These are phyloP conservation scores for Myotis vivesi DNA, from an alignment of 2,797 vertebrate species.

Conservation along the genomic window DNA sequence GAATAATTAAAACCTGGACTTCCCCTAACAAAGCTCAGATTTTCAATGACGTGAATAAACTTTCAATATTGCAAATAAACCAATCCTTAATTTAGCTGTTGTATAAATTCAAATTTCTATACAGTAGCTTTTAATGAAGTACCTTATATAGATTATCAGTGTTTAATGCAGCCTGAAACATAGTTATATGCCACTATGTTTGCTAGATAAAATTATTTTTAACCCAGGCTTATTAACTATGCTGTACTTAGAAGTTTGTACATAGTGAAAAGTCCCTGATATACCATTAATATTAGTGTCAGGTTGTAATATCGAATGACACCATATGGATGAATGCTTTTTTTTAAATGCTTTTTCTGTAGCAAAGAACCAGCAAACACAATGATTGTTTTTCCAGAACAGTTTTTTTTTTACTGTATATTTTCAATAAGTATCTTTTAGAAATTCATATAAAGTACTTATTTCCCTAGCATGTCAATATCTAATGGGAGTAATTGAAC, in stretches of 20 bases:
- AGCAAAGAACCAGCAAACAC: neutral
- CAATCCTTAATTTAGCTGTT: neutral
- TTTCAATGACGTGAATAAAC: neutral
- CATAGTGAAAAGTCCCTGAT: neutral
- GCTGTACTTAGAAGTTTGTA: neutral
- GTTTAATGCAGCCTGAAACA: neutral
- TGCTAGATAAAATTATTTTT: neutral
- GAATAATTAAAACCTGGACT: neutral
- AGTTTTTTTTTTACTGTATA: neutral
- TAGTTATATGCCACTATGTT: neutral
- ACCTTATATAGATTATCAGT: neutral
- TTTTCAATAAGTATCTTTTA: conserved; percentile 22
- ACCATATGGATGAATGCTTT: neutral
- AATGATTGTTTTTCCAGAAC: neutral
- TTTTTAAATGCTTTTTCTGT: neutral
- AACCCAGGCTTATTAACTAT: neutral
- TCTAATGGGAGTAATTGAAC: neutral
- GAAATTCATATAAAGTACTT: neutral
- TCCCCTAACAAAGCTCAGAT: neutral
- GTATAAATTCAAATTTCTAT: neutral
- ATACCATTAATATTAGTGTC: neutral
- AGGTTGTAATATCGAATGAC: neutral
- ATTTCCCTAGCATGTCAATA: neutral
- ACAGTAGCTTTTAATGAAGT: neutral
- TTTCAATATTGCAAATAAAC: neutral